Percentiles rank a stretch among this genome's conserved stretches.
Conservation (phyloP, 2,797 vertebrate genomes). For the Gadopsis marmoratus region DNA sequence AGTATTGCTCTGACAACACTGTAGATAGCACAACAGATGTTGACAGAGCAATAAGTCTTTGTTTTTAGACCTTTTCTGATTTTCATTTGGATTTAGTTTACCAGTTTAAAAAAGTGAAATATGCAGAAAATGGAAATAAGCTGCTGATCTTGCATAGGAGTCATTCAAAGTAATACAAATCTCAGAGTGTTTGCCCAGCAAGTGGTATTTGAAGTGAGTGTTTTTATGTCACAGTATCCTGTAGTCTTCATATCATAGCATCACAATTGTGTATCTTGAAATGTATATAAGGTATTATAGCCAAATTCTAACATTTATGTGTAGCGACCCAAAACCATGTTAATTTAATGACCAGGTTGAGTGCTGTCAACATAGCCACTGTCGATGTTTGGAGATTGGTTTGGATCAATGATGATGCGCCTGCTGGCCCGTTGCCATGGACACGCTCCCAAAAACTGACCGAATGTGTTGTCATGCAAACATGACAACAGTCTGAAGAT, state of each 20-base stretch:
- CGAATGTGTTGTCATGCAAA: constrained; percentile 37
- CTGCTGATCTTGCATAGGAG: neutral
- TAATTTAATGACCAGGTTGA: constrained; percentile 2
- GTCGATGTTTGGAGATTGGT: constrained; percentile 24
- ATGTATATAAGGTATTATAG: neutral
- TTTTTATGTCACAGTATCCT: neutral
- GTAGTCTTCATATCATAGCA: neutral
- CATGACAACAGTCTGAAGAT: constrained; percentile 37
- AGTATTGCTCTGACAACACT: neutral
- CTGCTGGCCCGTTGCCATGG: neutral
- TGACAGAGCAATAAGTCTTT: neutral
- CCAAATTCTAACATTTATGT: neutral
- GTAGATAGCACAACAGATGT: neutral
- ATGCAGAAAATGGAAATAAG: neutral
- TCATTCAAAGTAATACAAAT: neutral
- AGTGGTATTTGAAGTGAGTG: neutral
- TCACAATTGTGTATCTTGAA: neutral
- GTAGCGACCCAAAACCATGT: neutral
- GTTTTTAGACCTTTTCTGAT: neutral
- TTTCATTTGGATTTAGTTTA: neutral
- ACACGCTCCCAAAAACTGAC: constrained; percentile 38
- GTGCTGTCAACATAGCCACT: constrained; percentile 12
- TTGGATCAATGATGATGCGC: constrained; percentile 2
- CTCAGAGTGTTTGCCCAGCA: neutral
- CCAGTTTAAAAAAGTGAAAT: neutral